Percentiles rank a stretch among this genome's conserved stretches.
Evolutionary conservation across 2,113 vertebrate genomes (phyloP).

Genomic region (Pelobates fuscus): DNA sequence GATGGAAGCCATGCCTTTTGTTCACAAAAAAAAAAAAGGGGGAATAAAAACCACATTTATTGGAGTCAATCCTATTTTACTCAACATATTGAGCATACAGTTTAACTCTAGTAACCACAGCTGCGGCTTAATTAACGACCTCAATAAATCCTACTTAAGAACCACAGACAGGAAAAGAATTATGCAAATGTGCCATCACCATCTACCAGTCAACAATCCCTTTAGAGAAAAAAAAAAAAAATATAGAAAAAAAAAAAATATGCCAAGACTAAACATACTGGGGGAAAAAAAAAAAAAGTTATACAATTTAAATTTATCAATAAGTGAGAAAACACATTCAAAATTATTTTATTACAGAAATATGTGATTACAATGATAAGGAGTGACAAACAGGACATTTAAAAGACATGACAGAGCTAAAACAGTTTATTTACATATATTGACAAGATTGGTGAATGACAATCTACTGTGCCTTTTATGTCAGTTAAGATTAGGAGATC

Average conservation of each 20-base stretch:
- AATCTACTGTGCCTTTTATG: too few species aligned
- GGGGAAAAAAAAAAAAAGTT: too few species aligned
- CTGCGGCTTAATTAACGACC: constrained; percentile 75
- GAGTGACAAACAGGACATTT: neutral
- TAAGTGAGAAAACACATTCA: neutral
- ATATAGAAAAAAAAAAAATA: neutral
- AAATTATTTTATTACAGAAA: constrained; percentile 6
- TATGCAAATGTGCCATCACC: constrained; percentile 72
- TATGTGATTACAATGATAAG: neutral
- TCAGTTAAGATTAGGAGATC: neutral
- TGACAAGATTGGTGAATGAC: neutral
- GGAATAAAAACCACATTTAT: too few species aligned
- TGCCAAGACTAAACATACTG: too few species aligned
- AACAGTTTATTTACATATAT: constrained; percentile 9
- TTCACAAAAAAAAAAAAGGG: constrained; percentile 57
- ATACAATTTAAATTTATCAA: too few species aligned
- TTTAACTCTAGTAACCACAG: constrained; percentile 71
- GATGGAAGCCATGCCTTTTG: constrained; percentile 59
- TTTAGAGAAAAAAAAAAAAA: neutral
- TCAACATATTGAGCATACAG: constrained; percentile 64
- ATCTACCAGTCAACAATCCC: constrained; percentile 41
- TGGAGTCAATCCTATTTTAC: constrained; percentile 65
- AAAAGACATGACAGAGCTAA: neutral
- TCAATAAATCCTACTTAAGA: constrained; percentile 79
- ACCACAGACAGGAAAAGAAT: constrained; percentile 70